Conservation (phyloP, 2,797 vertebrate species). For the Danionella dracula region DNA sequence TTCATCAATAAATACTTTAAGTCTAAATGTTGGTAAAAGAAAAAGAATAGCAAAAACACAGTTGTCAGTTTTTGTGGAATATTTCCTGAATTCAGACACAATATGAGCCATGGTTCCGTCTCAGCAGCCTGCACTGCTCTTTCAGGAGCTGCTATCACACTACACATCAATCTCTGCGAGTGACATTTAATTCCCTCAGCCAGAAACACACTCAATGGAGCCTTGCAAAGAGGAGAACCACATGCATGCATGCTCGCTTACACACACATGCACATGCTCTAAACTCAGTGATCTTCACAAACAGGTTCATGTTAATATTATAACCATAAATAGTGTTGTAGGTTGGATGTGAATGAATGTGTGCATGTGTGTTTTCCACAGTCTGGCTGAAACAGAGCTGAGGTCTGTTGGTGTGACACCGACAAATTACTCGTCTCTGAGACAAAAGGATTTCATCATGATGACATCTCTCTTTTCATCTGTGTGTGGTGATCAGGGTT, state of each 20-base stretch:
- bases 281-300: slow-evolving; percentile 5
- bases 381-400: not conserved
- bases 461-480: not conserved
- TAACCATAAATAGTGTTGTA: not conserved
- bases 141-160: slow-evolving; percentile 60
- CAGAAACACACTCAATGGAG: slow-evolving; percentile 46
- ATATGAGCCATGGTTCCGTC: slow-evolving; percentile 18
- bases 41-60: not conserved
- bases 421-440: not conserved
- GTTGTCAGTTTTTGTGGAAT: not conserved
- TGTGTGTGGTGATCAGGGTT: not conserved
- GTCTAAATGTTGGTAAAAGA: not conserved
- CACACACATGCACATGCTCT: slow-evolving; percentile 4
- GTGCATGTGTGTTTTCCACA: not conserved
- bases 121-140: slow-evolving; percentile 53
- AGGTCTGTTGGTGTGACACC: not conserved
- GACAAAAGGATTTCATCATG: not conserved
- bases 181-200: slow-evolving; percentile 72
- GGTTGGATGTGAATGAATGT: not conserved
- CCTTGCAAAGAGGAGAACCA: not conserved
- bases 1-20: no score
- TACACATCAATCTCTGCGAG: slow-evolving; percentile 68
- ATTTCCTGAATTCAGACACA: slow-evolving; percentile 24
- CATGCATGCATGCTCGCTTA: not conserved
- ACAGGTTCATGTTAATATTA: not conserved